Evolutionary conservation across 2,888 invertebrate genomes (phyloP).

Genomic region (Eutolmus rufibarbis): DNA sequence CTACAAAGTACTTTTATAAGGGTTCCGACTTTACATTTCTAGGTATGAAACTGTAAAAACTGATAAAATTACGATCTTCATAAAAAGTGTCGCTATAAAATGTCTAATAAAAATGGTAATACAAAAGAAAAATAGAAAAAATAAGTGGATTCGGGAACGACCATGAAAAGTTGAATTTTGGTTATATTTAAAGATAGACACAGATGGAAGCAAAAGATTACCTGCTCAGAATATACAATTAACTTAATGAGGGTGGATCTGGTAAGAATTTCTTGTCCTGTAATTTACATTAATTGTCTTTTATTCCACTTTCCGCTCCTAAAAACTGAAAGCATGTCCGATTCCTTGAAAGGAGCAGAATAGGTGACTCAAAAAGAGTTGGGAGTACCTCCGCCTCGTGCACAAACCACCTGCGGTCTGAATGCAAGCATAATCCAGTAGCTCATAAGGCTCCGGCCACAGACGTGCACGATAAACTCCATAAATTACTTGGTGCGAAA

Average conservation of each 20-base stretch:
- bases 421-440: not conserved
- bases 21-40: too few relatives aligned
- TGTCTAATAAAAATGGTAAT: too few relatives aligned
- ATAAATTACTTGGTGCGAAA: conserved; percentile 26
- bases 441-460: not conserved
- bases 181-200: not conserved
- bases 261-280: not conserved
- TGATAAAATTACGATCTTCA: too few relatives aligned
- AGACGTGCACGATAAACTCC: conserved; percentile 25
- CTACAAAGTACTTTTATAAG: too few relatives aligned
- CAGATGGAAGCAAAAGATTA: not conserved
- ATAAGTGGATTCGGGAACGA: too few relatives aligned
- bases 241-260: not conserved
- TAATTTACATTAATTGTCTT: not conserved
- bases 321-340: not conserved
- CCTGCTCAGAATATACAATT: not conserved
- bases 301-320: not conserved
- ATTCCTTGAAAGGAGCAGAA: not conserved
- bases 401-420: not conserved
- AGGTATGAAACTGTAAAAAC: too few relatives aligned
- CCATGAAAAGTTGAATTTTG: not conserved
- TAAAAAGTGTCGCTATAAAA: too few relatives aligned
- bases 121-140: too few relatives aligned
- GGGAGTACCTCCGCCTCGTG: not conserved
- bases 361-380: not conserved